These are phyloP conservation scores for Thymelicus sylvestris DNA, from an alignment of 2,888 invertebrate species.

Conservation along the genomic window DNA sequence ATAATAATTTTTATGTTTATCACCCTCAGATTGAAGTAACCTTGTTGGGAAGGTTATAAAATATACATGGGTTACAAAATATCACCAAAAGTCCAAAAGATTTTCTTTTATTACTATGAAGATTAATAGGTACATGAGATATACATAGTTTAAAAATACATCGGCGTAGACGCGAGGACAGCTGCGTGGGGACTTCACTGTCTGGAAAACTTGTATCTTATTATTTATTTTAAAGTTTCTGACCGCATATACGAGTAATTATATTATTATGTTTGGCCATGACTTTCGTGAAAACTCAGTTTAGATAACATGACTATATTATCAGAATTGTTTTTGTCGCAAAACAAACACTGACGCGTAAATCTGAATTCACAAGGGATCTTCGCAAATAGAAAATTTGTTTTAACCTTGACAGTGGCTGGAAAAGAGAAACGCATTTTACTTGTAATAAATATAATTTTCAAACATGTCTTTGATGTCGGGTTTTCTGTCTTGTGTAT, in stretches of 20 bases:
- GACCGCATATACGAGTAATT: constrained; percentile 6
- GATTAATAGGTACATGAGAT: constrained; percentile 21
- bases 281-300: constrained; percentile 17
- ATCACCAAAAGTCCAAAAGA: constrained; percentile 1
- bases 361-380: background rate
- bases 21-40: constrained; percentile 6
- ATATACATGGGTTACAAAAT: constrained; percentile 6
- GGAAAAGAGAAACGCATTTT: background rate
- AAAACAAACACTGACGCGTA: background rate
- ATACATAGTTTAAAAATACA: constrained; percentile 27
- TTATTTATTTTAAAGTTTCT: constrained; percentile 12
- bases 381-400: constrained; percentile 5
- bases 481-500: background rate
- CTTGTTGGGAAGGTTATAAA: constrained; percentile 21
- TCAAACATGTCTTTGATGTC: no score
- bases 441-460: no score
- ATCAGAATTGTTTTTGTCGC: constrained; percentile 8
- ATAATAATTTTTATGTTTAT: background rate
- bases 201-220: constrained; percentile 25
- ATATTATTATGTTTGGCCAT: constrained; percentile 18
- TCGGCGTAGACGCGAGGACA: constrained; percentile 25
- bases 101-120: constrained; percentile 20
- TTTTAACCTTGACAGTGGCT: background rate
- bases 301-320: background rate
- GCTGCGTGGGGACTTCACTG: constrained; percentile 32